Conservation (phyloP, 2,113 vertebrate genomes). For the Seriola aureovittata region DNA sequence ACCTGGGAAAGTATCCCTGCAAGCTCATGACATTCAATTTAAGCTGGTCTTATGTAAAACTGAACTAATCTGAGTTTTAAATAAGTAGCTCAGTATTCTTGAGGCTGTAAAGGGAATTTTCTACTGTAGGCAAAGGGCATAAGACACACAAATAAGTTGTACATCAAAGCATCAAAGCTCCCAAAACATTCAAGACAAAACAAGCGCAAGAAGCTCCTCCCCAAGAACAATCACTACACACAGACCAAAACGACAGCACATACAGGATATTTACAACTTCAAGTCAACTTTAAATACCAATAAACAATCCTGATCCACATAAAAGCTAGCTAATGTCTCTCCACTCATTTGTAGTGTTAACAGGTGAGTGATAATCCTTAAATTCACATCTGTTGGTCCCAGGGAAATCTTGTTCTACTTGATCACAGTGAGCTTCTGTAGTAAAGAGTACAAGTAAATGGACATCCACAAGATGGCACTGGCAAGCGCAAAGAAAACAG, state of each 20-base stretch:
- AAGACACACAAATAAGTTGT: conserved; percentile 40
- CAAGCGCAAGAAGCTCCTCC: conserved; percentile 29
- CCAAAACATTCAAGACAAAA: conserved; percentile 54
- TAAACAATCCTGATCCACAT: conserved; percentile 25
- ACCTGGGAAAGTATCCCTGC: conserved; percentile 5
- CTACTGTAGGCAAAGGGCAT: neutral
- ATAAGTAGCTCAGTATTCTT: conserved; percentile 33
- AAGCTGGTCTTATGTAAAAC: conserved; percentile 8
- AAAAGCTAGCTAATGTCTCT: conserved; percentile 34
- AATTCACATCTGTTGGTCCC: conserved; percentile 59
- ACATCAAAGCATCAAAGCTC: conserved; percentile 35
- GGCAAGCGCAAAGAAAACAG: conserved; percentile 44
- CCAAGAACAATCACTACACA: conserved; percentile 32
- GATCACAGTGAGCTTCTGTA: conserved; percentile 53
- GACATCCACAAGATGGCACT: conserved; percentile 67
- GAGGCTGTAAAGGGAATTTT: conserved; percentile 7
- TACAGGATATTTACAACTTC: conserved; percentile 61
- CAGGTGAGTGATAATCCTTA: conserved; percentile 36
- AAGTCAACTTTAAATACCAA: conserved; percentile 65
- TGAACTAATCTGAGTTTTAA: conserved; percentile 20
- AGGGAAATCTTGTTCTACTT: conserved; percentile 35
- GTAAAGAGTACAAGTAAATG: conserved; percentile 37
- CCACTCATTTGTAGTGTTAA: conserved; percentile 71
- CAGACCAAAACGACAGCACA: conserved; percentile 49
- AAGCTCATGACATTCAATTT: conserved; percentile 13